Evolutionary conservation across 2,888 invertebrate genomes (phyloP), one percentile per base, ranked within the genome.

Genomic region (Maniola hyperantus): DNA sequence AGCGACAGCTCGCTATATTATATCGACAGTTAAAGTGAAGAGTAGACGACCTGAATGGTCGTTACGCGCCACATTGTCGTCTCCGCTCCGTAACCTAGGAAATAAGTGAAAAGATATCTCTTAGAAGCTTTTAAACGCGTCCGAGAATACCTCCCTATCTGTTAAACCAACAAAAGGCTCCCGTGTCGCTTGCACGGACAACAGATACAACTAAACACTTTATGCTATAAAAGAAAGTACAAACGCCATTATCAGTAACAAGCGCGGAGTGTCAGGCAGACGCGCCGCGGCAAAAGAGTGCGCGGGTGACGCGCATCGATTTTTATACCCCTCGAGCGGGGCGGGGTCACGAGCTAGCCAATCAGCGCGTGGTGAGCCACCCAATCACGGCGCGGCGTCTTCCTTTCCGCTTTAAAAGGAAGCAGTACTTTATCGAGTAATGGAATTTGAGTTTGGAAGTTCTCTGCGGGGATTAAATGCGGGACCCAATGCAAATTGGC

Each of bases 171-270:
- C 90, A 90, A 91, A 85, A 85, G 88, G 74, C 78, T 78, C 84
- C 84, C 85, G 83, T 81, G 84, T 84, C 83, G 84, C 83, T 83
- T 83, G 82, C 84, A 79, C 85, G 83, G 84, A 86, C 88, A 87
- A 85, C 83, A 78, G 85, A 84, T 86, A 89, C 89, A 90, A 89
- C 83, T 89, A 91, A 91, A 88, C 91, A 85, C 87, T 91, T 91
- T 87, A 89, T 83, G 77, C 81, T 80, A 84, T 87, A 77, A 87
- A 89, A 88, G 86, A 84, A 81, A 84, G 84, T 79, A 88, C 87
- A 89, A 89, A 85, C 82, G 85, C 85, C 83, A 88, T 91, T 91
- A 91, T 89, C 85, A 89, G 82, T 83, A 82, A 83, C 87, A 88
- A 86, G 84, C 78, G 85, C 79, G 79, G 85, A 89, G 89, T 89